Conservation (phyloP, 2,113 vertebrate genomes). For the Gopherus flavomarginatus region DNA sequence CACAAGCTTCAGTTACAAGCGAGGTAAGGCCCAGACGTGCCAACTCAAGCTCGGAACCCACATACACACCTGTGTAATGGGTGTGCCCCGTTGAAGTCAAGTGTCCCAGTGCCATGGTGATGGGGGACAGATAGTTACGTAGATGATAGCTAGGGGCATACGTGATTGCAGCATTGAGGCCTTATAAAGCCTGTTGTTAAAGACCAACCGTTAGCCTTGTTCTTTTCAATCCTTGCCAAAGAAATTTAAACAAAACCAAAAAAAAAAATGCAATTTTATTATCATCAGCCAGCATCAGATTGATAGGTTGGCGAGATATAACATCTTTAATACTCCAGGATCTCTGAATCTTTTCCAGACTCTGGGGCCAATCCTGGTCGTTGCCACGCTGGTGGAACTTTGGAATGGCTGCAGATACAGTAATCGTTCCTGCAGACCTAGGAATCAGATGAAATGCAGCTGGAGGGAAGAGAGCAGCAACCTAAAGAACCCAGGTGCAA, state of each 20-base stretch:
- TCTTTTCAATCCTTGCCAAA: background rate
- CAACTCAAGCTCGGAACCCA: no score
- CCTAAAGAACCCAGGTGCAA: background rate
- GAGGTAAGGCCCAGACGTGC: background rate
- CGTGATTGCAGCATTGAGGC: no score
- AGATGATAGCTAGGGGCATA: no score
- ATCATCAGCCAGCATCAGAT: background rate
- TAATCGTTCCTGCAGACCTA: background rate
- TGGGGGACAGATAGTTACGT: no score
- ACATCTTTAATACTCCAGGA: background rate
- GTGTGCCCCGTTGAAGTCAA: no score
- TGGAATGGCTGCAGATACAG: background rate
- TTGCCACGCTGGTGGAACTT: background rate
- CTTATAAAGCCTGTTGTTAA: no score
- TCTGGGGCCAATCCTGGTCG: no score
- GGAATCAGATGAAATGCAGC: background rate
- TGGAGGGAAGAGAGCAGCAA: background rate
- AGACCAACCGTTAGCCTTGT: background rate
- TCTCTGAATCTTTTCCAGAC: background rate
- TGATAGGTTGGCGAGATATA: background rate
- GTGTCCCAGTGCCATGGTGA: no score
- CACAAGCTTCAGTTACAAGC: background rate
- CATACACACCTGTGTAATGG: no score
- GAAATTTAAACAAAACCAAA: background rate
- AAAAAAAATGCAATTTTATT: background rate